A percentile compares a stretch with the other conserved stretches of the same genome.
Evolutionary conservation across 2,113 vertebrate species (phyloP).

Genomic region (Perca fluviatilis): DNA sequence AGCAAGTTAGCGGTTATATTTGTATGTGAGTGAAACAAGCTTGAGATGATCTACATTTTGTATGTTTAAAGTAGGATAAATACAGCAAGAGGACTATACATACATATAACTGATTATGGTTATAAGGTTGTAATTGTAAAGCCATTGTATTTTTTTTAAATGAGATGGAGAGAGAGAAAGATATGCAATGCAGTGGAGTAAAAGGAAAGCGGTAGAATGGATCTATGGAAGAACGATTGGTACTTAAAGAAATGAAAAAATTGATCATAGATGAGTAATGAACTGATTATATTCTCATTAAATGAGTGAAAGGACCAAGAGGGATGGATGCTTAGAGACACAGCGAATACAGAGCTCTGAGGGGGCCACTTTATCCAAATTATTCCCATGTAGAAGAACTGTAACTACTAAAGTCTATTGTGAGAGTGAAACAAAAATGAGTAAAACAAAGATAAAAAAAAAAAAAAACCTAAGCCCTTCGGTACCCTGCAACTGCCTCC

Average conservation of each 20-base stretch:
- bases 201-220: slow-evolving; percentile 43
- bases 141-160: slow-evolving; percentile 20
- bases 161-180: neutral
- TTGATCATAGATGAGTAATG: slow-evolving; percentile 70
- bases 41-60: neutral
- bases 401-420: neutral
- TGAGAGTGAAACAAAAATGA: neutral
- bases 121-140: slow-evolving; percentile 26
- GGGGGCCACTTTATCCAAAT: slow-evolving; percentile 11
- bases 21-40: neutral
- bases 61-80: neutral
- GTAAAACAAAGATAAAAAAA: neutral
- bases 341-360: slow-evolving; percentile 21
- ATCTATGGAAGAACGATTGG: slow-evolving; percentile 51
- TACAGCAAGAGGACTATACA: slow-evolving; percentile 9
- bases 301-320: slow-evolving; percentile 50
- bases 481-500: too few species aligned
- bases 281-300: slow-evolving; percentile 62
- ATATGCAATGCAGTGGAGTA: slow-evolving; percentile 1
- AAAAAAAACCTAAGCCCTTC: too few species aligned
- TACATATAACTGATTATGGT: slow-evolving; percentile 38
- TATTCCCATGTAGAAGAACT: slow-evolving; percentile 5
- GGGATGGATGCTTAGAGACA: slow-evolving; percentile 29
- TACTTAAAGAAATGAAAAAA: slow-evolving; percentile 76
- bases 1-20: neutral